Percentiles rank a stretch among this genome's conserved stretches.
phyloP scores from a whole-genome alignment of 2,113 vertebrate genomes.

The Hippocampus comes region DNA sequence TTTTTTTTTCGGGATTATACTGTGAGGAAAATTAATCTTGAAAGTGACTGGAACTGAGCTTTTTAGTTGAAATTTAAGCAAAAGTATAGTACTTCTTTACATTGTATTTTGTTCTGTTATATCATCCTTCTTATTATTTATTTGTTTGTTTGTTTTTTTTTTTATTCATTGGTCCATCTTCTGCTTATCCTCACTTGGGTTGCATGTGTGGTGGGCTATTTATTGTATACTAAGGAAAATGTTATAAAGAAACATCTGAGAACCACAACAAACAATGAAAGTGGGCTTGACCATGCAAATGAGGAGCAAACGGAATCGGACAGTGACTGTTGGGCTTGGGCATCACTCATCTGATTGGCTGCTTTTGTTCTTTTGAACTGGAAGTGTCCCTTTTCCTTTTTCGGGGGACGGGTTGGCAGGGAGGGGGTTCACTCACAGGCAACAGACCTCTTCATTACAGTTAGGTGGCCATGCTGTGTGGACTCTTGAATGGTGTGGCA shows the following conservation, averaged over 20 bases:
- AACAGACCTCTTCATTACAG: constrained; percentile 26
- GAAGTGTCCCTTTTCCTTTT: constrained; percentile 41
- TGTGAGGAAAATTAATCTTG: too few relatives aligned
- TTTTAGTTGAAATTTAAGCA: too few relatives aligned
- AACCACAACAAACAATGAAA: background rate
- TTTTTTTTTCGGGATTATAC: too few relatives aligned
- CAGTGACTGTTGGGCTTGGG: constrained; percentile 18
- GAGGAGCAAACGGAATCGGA: constrained; percentile 37
- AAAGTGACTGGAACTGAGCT: too few relatives aligned
- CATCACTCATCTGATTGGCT: constrained; percentile 50
- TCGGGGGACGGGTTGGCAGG: constrained; percentile 2
- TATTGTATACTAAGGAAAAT: background rate
- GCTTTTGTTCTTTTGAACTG: constrained; percentile 64
- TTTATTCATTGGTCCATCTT: background rate
- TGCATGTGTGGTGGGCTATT: background rate
- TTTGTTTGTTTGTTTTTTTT: background rate
- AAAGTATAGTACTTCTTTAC: too few relatives aligned
- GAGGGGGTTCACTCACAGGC: constrained; percentile 1
- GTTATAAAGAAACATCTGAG: background rate
- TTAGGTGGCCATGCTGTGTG: constrained; percentile 9
- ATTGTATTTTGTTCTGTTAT: background rate
- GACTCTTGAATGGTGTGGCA: constrained; percentile 4
- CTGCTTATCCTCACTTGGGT: too few relatives aligned
- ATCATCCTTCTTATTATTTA: too few relatives aligned
- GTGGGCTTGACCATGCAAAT: constrained; percentile 49